phyloP scores from a whole-genome alignment of 2,113 vertebrate species.

The Myiozetetes cayanensis region DNA sequence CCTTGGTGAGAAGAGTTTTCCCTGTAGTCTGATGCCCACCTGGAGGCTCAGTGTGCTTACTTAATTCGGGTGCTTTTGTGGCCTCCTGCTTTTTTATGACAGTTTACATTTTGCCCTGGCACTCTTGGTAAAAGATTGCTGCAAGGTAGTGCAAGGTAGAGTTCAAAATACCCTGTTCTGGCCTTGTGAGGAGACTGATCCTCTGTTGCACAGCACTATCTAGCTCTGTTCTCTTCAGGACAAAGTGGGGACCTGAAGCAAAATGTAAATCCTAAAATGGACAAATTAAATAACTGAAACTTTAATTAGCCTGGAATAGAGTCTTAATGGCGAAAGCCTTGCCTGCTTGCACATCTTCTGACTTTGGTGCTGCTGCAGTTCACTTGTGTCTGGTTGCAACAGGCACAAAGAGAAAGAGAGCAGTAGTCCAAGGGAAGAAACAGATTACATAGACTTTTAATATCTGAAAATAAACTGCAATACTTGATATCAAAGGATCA shows the following conservation, averaged over 20 bases:
- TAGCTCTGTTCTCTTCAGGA: background rate
- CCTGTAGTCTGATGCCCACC: background rate
- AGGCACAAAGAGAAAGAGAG: background rate
- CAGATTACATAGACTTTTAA: background rate
- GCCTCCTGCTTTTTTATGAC: background rate
- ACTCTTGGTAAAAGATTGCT: background rate
- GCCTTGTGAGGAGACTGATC: background rate
- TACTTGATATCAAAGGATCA: background rate
- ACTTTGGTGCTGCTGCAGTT: background rate
- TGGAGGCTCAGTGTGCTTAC: background rate
- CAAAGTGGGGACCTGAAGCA: background rate
- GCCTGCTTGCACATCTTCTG: background rate
- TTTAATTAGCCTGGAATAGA: background rate
- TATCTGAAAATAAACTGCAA: background rate
- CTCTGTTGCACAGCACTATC: background rate
- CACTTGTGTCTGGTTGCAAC: accelerated
- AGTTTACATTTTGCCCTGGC: background rate
- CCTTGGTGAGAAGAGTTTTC: background rate
- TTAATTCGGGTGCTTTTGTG: background rate
- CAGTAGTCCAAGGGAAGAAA: background rate
- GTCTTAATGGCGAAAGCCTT: background rate
- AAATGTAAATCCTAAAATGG: background rate
- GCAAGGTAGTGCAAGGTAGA: background rate
- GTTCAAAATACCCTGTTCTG: background rate
- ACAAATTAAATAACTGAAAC: background rate